phyloP scores from a whole-genome alignment of 2,888 invertebrate genomes.

The Hypselothyrea guttata region DNA sequence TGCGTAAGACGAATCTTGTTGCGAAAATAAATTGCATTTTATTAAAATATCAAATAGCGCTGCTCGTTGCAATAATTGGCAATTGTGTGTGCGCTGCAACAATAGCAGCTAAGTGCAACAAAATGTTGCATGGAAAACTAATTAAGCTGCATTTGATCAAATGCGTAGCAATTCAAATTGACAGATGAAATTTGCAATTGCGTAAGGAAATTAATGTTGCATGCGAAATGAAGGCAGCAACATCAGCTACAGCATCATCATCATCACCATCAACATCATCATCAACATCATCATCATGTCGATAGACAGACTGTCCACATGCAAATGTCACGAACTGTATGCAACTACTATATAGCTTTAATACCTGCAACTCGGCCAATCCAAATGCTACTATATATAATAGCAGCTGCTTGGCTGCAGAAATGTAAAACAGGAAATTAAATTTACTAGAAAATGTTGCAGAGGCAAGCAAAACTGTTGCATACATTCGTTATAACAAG shows the following conservation, averaged over 20 bases:
- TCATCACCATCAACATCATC: too few species aligned
- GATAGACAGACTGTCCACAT: slow-evolving; percentile 17
- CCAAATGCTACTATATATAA: slow-evolving; percentile 28
- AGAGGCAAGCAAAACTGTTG: slow-evolving; percentile 41
- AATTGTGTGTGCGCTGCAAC: too few species aligned
- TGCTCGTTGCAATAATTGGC: too few species aligned
- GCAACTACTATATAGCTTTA: slow-evolving; percentile 43
- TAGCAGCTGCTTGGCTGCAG: slow-evolving; percentile 32
- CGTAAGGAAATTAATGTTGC: slow-evolving; percentile 64
- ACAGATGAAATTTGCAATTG: too few species aligned
- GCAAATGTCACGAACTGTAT: slow-evolving; percentile 44
- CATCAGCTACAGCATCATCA: slow-evolving; percentile 4
- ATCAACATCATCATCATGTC: neutral
- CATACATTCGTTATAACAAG: slow-evolving; percentile 18
- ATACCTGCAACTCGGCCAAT: slow-evolving; percentile 44
- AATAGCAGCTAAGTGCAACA: too few species aligned
- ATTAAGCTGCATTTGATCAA: slow-evolving; percentile 7
- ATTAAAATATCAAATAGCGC: neutral
- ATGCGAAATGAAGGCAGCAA: slow-evolving; percentile 46
- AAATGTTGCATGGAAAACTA: slow-evolving; percentile 1
- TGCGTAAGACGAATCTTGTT: too few species aligned
- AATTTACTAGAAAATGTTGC: slow-evolving; percentile 59
- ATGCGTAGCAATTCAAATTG: slow-evolving; percentile 14
- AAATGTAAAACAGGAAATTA: slow-evolving; percentile 67
- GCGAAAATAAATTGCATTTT: too few species aligned